A percentile compares a stretch with the other conserved stretches of the same genome.
Evolutionary conservation across 1,140 invertebrate species (phyloP).

Genomic region (Polypedilum vanderplanki): DNA sequence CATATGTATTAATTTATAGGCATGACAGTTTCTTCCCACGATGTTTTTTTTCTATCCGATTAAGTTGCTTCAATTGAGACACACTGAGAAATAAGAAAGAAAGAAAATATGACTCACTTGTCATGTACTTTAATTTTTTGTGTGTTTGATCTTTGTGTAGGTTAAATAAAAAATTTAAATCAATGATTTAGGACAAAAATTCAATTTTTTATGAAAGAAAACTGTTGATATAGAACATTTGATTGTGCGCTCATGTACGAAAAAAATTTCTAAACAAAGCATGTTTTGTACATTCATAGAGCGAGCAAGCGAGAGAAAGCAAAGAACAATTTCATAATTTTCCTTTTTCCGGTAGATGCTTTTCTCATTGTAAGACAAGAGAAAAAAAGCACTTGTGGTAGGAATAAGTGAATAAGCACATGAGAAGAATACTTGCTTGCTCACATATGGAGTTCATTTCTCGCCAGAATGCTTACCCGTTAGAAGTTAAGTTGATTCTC

Average conservation of each 20-base stretch:
- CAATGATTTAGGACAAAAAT: too few relatives aligned
- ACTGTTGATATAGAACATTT: too few relatives aligned
- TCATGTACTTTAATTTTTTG: too few relatives aligned
- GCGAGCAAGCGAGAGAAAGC: background rate
- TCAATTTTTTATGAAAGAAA: too few relatives aligned
- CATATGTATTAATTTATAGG: background rate
- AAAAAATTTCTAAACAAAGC: too few relatives aligned
- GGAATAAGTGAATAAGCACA: background rate
- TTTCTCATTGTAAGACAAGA: background rate
- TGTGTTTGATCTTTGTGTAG: too few relatives aligned
- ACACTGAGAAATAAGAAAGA: too few relatives aligned
- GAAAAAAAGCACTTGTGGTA: background rate
- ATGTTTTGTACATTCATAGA: background rate
- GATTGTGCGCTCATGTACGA: too few relatives aligned
- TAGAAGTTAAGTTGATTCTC: background rate
- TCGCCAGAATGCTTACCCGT: conserved; percentile 1
- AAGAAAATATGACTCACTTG: too few relatives aligned
- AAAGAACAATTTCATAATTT: conserved; percentile 20
- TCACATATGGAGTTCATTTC: background rate
- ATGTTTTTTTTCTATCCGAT: background rate
- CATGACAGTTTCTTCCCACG: background rate
- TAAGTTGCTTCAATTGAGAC: too few relatives aligned
- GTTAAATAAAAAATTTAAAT: too few relatives aligned
- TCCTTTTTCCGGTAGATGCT: conserved; percentile 3
- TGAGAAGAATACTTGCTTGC: background rate